These are phyloP conservation scores for Strongylocentrotus purpuratus DNA, from an alignment of 35 echinoderm and acorn worm species.

Conservation along the genomic window DNA sequence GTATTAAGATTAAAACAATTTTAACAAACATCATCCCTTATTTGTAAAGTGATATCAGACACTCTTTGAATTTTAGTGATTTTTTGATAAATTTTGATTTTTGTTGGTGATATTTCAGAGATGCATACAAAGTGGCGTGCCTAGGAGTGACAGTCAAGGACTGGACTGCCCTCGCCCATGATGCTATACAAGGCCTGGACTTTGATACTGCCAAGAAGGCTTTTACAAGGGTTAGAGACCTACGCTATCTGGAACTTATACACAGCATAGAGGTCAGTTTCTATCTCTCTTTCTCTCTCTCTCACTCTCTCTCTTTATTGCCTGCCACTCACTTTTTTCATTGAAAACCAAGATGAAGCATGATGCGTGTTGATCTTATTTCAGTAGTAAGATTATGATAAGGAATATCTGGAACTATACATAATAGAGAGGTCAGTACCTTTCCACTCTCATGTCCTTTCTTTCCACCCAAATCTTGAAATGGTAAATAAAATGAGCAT, in stretches of 20 bases:
- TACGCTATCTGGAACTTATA: slow-evolving; percentile 90
- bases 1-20: no score
- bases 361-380: background rate
- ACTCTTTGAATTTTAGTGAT: no score
- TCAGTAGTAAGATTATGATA: background rate
- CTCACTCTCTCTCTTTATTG: no score
- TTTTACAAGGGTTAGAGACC: slow-evolving; percentile 87
- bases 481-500: no score
- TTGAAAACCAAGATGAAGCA: no score
- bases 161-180: slow-evolving; percentile 90
- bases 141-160: slow-evolving; percentile 96
- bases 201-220: slow-evolving; percentile 99
- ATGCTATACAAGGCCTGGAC: slow-evolving; percentile 84
- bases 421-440: no score
- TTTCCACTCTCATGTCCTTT: no score
- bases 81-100: background rate
- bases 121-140: slow-evolving; percentile 92
- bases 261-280: slow-evolving; percentile 87
- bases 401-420: no score
- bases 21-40: no score
- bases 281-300: background rate
- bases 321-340: background rate
- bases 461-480: no score
- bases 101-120: slow-evolving; percentile 61
- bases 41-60: no score